Conservation (phyloP, 2,113 vertebrate species). For the Cisticola juncidis region DNA sequence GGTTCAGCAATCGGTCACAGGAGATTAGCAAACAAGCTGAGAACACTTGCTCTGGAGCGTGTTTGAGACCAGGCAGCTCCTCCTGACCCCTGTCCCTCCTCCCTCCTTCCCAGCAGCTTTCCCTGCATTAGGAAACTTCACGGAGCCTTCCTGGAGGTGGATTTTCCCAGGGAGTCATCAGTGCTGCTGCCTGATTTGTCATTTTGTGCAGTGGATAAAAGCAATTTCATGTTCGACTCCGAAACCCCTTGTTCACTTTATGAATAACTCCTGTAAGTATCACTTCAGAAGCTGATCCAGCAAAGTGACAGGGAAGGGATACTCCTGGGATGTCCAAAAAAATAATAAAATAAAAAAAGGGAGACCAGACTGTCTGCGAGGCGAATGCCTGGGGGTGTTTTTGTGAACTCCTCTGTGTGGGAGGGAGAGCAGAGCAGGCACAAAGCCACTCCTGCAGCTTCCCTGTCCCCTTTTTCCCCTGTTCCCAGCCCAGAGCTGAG, state of each 20-base stretch:
- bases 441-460: neutral
- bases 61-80: neutral
- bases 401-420: neutral
- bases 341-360: neutral
- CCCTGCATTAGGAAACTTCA: neutral
- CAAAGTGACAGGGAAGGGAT: neutral
- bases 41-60: neutral
- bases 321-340: neutral
- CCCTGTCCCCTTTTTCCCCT: neutral
- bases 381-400: neutral
- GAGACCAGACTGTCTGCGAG: neutral
- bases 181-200: neutral
- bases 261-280: slow-evolving; percentile 1
- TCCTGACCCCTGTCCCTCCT: neutral
- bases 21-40: slow-evolving; percentile 38
- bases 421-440: neutral
- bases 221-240: slow-evolving; percentile 35
- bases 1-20: neutral
- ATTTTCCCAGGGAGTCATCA: neutral
- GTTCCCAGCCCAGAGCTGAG: neutral
- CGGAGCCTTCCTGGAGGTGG: neutral
- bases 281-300: neutral
- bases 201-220: neutral
- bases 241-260: slow-evolving; percentile 4
- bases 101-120: neutral